These are phyloP conservation scores for Dicrurus megarhynchus DNA, from an alignment of 2,113 vertebrate species.

Conservation along the genomic window DNA sequence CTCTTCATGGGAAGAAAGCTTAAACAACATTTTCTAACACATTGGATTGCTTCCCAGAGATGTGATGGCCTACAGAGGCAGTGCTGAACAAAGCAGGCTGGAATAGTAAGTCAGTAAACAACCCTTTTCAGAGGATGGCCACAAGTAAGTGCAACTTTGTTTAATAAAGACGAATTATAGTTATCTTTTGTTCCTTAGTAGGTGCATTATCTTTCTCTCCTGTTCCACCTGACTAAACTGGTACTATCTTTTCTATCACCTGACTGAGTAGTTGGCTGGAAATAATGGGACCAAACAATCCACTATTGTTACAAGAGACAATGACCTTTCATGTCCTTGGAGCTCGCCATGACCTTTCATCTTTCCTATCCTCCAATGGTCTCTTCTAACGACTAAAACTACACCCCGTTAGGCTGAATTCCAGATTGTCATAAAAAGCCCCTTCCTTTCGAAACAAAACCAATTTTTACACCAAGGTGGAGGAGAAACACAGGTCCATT, in stretches of 20 bases:
- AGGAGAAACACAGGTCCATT: slow-evolving; percentile 96
- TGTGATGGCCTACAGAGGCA: slow-evolving; percentile 73
- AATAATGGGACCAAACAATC: slow-evolving; percentile 82
- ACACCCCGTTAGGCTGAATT: slow-evolving; percentile 89
- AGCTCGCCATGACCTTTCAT: slow-evolving; percentile 86
- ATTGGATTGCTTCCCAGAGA: slow-evolving; percentile 75
- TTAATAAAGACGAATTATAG: slow-evolving; percentile 65
- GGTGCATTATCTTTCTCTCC: slow-evolving; percentile 65
- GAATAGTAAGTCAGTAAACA: slow-evolving; percentile 61
- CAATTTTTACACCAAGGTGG: slow-evolving; percentile 94
- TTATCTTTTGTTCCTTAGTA: slow-evolving; percentile 40
- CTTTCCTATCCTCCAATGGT: slow-evolving; percentile 82
- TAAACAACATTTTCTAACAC: slow-evolving; percentile 77
- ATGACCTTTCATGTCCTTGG: slow-evolving; percentile 87
- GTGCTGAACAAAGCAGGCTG: slow-evolving; percentile 59
- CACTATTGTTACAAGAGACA: slow-evolving; percentile 80
- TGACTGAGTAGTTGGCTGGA: slow-evolving; percentile 70
- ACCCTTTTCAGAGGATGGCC: slow-evolving; percentile 46
- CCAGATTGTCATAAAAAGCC: slow-evolving; percentile 92
- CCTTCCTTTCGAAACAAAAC: slow-evolving; percentile 91
- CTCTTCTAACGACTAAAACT: slow-evolving; percentile 86
- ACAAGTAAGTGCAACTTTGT: slow-evolving; percentile 72
- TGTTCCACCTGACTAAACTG: slow-evolving; percentile 77
- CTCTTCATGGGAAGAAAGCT: slow-evolving; percentile 74
- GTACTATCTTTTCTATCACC: slow-evolving; percentile 81